A percentile compares a stretch with the other conserved stretches of the same genome.
Conservation (phyloP, 2,888 invertebrate species). For the Caenorhabditis drosophilae region DNA sequence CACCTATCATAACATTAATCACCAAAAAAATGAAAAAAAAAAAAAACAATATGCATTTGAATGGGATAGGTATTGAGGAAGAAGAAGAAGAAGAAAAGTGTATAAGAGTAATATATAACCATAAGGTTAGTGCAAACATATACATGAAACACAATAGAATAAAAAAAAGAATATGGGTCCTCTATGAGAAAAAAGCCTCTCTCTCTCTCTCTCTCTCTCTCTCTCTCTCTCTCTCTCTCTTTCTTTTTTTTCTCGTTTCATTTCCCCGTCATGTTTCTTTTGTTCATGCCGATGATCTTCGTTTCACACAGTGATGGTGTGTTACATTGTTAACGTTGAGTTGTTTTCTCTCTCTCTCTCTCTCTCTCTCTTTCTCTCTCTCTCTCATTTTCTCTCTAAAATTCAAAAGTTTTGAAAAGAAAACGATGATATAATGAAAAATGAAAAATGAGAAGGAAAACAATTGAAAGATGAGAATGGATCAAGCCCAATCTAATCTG, state of each 20-base stretch:
- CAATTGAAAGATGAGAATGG: background rate
- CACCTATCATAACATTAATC: constrained; percentile 24
- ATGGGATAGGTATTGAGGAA: too few relatives aligned
- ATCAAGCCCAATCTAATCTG: too few relatives aligned
- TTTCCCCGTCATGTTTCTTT: too few relatives aligned
- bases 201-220: too few relatives aligned
- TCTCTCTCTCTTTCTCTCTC: too few relatives aligned
- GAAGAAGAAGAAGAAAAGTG: background rate
- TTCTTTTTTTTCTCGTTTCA: too few relatives aligned
- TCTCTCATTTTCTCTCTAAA: too few relatives aligned
- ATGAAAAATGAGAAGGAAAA: background rate
- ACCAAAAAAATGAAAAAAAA: too few relatives aligned
- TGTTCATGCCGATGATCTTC: constrained; percentile 7
- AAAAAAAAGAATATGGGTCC: constrained; percentile 32
- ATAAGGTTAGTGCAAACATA: constrained; percentile 28
- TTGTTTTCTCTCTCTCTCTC: too few relatives aligned
- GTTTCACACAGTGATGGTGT: background rate
- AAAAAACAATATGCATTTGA: background rate
- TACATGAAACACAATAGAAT: constrained; percentile 3
- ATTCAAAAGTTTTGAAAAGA: background rate
- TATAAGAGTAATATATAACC: background rate
- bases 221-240: constrained; percentile 20
- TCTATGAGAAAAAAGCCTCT: constrained; percentile 42
- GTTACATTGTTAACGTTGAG: too few relatives aligned
- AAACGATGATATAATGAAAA: background rate